Conservation (phyloP, 92 coral and sea anemone species). For the Palythoa caribaeorum region DNA sequence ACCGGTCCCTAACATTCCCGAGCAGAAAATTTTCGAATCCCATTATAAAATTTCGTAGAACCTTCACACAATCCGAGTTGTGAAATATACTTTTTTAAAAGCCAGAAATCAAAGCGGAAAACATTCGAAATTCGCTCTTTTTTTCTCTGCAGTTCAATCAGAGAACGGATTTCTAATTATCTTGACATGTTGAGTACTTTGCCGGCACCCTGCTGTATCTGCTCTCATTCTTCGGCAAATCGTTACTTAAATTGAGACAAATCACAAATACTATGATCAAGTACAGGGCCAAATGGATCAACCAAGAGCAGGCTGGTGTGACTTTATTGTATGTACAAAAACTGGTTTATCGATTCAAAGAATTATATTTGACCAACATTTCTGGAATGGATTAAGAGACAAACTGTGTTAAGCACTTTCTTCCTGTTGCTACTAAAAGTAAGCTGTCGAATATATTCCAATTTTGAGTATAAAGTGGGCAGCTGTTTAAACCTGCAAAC, state of each 20-base stretch:
- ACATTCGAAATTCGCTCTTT: constrained; percentile 23
- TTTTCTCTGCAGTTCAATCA: background rate
- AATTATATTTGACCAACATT: background rate
- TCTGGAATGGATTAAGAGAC: background rate
- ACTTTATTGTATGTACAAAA: constrained; percentile 10
- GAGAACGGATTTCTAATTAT: constrained; percentile 11
- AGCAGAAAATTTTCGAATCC: background rate
- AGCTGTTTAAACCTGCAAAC: background rate
- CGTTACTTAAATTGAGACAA: background rate
- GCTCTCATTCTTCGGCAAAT: background rate
- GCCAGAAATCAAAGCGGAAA: constrained; percentile 3
- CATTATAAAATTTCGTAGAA: constrained; percentile 4
- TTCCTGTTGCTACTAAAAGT: constrained; percentile 15
- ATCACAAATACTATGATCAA: background rate
- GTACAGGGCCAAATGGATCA: constrained; percentile 15
- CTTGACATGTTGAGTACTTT: constrained; percentile 6
- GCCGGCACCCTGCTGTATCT: background rate
- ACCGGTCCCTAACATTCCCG: background rate
- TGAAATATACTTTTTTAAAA: background rate
- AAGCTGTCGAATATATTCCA: background rate
- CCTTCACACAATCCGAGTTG: background rate
- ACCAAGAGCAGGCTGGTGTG: background rate
- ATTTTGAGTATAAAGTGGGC: background rate
- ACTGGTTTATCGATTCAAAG: background rate
- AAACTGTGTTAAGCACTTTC: constrained; percentile 7